phyloP scores from a whole-genome alignment of 2,113 vertebrate genomes.

The Pollachius pollachius region DNA sequence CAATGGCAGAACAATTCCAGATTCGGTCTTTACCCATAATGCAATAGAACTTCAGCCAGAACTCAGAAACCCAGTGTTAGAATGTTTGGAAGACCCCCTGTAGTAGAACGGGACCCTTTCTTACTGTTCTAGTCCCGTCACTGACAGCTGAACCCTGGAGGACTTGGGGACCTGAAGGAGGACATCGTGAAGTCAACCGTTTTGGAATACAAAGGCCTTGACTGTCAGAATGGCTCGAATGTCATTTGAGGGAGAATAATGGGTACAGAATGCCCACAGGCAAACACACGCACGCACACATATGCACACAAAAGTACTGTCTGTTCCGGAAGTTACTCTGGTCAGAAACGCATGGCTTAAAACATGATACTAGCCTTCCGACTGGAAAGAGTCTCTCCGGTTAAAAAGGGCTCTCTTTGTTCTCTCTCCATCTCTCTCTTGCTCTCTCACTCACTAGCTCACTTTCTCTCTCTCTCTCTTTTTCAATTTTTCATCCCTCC shows the following conservation, averaged over 20 bases:
- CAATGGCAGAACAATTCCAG: no score
- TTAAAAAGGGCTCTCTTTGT: slow-evolving; percentile 43
- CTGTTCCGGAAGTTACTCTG: slow-evolving; percentile 20
- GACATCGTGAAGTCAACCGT: no score
- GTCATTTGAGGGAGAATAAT: neutral
- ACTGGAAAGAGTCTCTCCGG: slow-evolving; percentile 25
- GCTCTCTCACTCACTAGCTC: no score
- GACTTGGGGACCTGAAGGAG: no score
- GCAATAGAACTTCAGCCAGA: no score
- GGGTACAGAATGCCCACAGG: neutral
- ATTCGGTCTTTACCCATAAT: no score
- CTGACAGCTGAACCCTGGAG: no score
- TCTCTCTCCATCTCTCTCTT: no score
- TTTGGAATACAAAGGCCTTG: neutral
- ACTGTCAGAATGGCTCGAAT: neutral
- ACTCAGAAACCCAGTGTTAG: no score
- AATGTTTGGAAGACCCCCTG: no score
- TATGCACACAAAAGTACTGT: slow-evolving; percentile 1
- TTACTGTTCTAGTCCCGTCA: no score
- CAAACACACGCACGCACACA: neutral
- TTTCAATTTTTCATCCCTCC: neutral
- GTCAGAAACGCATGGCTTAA: slow-evolving; percentile 15
- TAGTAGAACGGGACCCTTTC: no score
- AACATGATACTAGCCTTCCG: slow-evolving; percentile 28
- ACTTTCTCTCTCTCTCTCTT: neutral